These are phyloP conservation scores for Cirrhinus molitorella DNA, from an alignment of 2,797 vertebrate species.

Conservation along the genomic window DNA sequence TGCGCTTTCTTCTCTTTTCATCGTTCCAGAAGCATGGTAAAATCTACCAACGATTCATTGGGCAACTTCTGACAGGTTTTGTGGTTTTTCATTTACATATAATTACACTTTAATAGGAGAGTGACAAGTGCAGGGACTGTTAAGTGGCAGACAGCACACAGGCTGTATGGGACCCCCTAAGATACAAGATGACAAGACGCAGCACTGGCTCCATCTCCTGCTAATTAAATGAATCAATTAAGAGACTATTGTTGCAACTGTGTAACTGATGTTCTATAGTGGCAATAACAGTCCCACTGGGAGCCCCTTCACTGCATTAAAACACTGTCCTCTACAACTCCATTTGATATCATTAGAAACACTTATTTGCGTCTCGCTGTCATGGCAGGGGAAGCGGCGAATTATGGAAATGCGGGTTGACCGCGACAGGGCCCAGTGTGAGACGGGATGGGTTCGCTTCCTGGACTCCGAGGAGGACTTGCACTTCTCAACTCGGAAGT, in stretches of 20 bases:
- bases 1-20: conserved; percentile 21
- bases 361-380: conserved; percentile 98
- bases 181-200: conserved; percentile 89
- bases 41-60: conserved; percentile 61
- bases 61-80: conserved; percentile 71
- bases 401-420: conserved; percentile 95
- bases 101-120: conserved; percentile 82
- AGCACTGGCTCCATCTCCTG: conserved; percentile 88
- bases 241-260: conserved; percentile 93
- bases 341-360: conserved; percentile 98
- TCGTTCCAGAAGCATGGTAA: conserved; percentile 41
- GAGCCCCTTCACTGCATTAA: conserved; percentile 92
- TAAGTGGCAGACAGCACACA: conserved; percentile 74
- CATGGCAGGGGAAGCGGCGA: conserved; percentile 93
- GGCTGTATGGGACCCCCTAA: conserved; percentile 76
- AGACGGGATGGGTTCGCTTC: conserved; percentile 88
- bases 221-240: conserved; percentile 99
- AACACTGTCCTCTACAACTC: conserved; percentile 93
- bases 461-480: conserved; percentile 92
- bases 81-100: conserved; percentile 81
- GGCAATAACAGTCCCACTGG: conserved; percentile 92
- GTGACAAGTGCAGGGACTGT: conserved; percentile 79
- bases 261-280: conserved; percentile 95
- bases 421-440: conserved; percentile 93
- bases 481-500: conserved; percentile 94